Evolutionary conservation across 2,113 vertebrate species (phyloP).

Genomic region (Phrynosoma platyrhinos): DNA sequence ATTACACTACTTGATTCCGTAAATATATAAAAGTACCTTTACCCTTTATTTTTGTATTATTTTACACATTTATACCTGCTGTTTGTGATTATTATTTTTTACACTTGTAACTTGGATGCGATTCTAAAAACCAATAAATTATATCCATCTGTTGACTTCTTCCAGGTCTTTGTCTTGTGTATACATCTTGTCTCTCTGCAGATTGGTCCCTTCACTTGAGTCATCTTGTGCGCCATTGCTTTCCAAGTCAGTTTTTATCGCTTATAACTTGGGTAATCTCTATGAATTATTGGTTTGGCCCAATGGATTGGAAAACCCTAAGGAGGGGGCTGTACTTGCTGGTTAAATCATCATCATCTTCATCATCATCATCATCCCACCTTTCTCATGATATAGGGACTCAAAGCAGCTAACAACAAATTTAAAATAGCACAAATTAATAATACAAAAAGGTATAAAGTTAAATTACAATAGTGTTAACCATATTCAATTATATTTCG

Average conservation of each 20-base stretch:
- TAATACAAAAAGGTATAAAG: no score
- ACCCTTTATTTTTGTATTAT: slow-evolving; percentile 88
- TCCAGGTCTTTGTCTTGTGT: not conserved
- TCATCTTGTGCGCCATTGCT: not conserved
- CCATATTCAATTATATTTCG: no score
- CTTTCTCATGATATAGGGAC: no score
- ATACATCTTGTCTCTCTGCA: not conserved
- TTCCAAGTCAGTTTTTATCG: not conserved
- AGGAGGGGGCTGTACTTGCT: no score
- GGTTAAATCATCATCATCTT: no score
- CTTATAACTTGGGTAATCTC: no score
- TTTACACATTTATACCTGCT: slow-evolving; percentile 86
- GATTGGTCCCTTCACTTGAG: not conserved
- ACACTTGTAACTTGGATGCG: slow-evolving; percentile 79
- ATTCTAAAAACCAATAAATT: slow-evolving; percentile 83
- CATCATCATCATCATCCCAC: no score
- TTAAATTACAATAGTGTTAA: no score
- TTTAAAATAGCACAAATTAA: no score
- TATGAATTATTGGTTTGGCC: not conserved
- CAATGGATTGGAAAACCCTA: no score
- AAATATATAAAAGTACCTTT: slow-evolving; percentile 81
- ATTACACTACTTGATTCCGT: slow-evolving; percentile 89
- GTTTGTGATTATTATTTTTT: slow-evolving; percentile 81
- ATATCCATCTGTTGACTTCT: slow-evolving; percentile 53
- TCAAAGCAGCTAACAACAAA: no score